Conservation (phyloP, 2,113 vertebrate species). For the Muscicapa adusta region DNA sequence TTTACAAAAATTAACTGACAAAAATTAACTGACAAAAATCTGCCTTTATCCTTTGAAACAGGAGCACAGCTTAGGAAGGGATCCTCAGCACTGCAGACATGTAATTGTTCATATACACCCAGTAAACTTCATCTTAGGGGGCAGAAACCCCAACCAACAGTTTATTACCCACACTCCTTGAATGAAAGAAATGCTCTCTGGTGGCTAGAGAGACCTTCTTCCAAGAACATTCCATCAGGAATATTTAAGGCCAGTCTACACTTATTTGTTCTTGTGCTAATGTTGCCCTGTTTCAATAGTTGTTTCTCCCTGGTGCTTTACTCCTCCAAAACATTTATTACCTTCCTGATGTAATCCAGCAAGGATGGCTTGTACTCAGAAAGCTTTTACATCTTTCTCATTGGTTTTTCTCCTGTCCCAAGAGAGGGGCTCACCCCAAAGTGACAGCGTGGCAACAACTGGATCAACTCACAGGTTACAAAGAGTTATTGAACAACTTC, state of each 20-base stretch:
- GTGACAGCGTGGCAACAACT: not conserved
- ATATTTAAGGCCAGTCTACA: not conserved
- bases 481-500: not conserved
- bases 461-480: not conserved
- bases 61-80: not conserved
- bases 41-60: not conserved
- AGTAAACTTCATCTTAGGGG: not conserved
- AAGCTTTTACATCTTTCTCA: not conserved
- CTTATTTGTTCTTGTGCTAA: not conserved
- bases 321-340: slow-evolving; percentile 2
- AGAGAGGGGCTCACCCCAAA: not conserved
- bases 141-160: not conserved
- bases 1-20: not conserved
- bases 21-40: not conserved
- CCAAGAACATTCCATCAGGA: not conserved
- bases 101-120: not conserved
- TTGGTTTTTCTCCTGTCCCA: not conserved
- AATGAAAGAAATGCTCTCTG: not conserved
- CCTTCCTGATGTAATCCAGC: not conserved
- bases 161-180: not conserved
- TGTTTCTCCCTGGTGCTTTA: not conserved
- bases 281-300: not conserved
- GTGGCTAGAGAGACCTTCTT: not conserved
- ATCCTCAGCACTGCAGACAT: not conserved
- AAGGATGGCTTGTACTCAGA: not conserved